A percentile compares a stretch with the other conserved stretches of the same genome.
phyloP scores from a whole-genome alignment of 2,888 invertebrate species.

The Monopis laevigella region DNA sequence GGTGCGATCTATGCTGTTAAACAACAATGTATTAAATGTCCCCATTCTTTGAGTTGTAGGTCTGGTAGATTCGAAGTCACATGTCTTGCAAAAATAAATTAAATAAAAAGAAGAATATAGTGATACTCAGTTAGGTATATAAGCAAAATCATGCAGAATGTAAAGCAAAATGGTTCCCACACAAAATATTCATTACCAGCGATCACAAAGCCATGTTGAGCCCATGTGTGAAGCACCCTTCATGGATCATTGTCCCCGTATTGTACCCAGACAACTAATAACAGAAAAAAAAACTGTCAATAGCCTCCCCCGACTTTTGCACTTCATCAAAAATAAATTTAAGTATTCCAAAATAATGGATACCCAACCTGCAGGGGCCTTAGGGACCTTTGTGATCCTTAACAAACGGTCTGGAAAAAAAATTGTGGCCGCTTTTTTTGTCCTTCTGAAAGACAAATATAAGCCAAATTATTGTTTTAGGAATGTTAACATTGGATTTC shows the following conservation, averaged over 20 bases:
- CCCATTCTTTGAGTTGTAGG: too few species aligned
- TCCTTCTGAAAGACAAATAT: constrained; percentile 37
- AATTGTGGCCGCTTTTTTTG: constrained; percentile 27
- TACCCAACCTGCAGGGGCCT: constrained; percentile 44
- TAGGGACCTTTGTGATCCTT: constrained; percentile 23
- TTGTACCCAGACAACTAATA: constrained; percentile 42
- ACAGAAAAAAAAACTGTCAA: constrained; percentile 43
- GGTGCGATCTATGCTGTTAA: too few species aligned
- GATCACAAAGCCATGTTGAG: constrained; percentile 52
- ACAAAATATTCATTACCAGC: constrained; percentile 38
- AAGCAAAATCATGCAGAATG: too few species aligned
- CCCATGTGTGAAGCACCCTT: constrained; percentile 57
- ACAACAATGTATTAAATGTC: too few species aligned
- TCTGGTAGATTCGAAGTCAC: too few species aligned
- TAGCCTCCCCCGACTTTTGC: constrained; percentile 52
- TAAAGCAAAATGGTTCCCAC: constrained; percentile 3
- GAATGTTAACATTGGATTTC: too few species aligned
- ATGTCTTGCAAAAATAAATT: too few species aligned
- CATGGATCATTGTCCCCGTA: constrained; percentile 40
- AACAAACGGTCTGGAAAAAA: constrained; percentile 23
- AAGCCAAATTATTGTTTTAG: constrained; percentile 55
- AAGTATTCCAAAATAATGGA: constrained; percentile 47
- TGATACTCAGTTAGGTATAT: too few species aligned
- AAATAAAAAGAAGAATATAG: too few species aligned
- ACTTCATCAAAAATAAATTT: constrained; percentile 66